Evolutionary conservation across 2,888 invertebrate species (phyloP).

Genomic region (Lasioglossum lativentre): DNA sequence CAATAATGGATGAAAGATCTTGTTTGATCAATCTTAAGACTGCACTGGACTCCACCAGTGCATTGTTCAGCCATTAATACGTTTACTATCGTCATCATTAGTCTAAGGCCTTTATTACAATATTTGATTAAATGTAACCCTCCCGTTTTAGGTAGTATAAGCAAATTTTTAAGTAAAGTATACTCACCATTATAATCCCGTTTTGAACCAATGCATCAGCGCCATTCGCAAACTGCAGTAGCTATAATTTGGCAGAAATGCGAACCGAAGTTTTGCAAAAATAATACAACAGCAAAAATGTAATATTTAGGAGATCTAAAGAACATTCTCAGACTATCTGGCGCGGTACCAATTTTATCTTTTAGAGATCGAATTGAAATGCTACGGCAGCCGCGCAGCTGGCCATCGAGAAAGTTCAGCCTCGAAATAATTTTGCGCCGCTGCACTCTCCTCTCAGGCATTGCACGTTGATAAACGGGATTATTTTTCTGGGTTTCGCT

Average conservation of each 20-base stretch:
- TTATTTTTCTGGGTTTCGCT: conserved; percentile 65
- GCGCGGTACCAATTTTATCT: neutral
- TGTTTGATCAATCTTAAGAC: no score
- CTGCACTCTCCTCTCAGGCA: conserved; percentile 8
- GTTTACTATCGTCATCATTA: no score
- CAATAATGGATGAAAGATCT: neutral
- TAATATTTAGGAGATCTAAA: neutral
- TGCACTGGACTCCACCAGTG: no score
- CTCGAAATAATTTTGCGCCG: conserved; percentile 19
- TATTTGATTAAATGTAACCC: no score
- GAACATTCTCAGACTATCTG: neutral
- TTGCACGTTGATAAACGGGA: conserved; percentile 57
- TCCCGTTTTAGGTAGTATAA: neutral
- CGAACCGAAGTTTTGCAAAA: neutral
- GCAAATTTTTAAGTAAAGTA: neutral
- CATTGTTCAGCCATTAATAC: no score
- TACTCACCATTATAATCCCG: neutral
- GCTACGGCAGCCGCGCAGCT: neutral
- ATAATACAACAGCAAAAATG: neutral
- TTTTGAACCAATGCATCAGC: neutral
- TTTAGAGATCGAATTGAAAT: neutral
- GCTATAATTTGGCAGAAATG: neutral
- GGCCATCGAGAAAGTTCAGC: neutral
- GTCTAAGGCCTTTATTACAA: no score
- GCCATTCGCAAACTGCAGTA: neutral